phyloP scores from a whole-genome alignment of 1,140 invertebrate species.

The Ceratina australensis region DNA sequence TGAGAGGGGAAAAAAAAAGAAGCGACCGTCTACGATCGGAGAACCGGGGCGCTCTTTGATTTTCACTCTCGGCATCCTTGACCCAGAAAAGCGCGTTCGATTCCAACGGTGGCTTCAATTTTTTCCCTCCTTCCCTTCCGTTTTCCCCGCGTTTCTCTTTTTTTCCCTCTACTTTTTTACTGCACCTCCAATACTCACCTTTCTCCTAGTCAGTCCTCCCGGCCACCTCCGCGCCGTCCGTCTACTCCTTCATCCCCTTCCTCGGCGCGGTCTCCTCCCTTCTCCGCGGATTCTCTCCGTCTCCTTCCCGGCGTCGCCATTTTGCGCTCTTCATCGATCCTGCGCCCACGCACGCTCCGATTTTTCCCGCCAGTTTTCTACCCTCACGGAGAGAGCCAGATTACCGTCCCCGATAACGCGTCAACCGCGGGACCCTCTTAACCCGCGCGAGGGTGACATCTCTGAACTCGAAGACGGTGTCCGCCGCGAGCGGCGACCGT shows the following conservation, averaged over 20 bases:
- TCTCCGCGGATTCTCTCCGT: constrained; percentile 39
- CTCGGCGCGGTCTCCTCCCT: constrained; percentile 26
- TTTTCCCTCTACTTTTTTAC: constrained; percentile 29
- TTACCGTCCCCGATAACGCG: background rate
- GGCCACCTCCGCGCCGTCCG: constrained; percentile 36
- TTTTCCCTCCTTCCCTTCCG: constrained; percentile 46
- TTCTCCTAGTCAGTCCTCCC: constrained; percentile 47
- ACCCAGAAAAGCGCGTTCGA: constrained; percentile 63
- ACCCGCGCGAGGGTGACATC: no score
- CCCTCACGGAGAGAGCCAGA: constrained; percentile 16
- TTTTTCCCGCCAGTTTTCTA: constrained; percentile 72
- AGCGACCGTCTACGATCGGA: constrained; percentile 38
- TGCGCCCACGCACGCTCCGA: constrained; percentile 69
- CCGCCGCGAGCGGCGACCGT: constrained; percentile 34
- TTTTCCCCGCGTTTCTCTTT: constrained; percentile 17
- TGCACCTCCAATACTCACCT: constrained; percentile 62
- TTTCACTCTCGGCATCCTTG: constrained; percentile 67
- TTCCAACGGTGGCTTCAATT: constrained; percentile 64
- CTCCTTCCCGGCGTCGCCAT: constrained; percentile 66
- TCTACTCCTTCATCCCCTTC: constrained; percentile 46
- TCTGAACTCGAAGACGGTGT: background rate
- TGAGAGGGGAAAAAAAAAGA: constrained; percentile 29
- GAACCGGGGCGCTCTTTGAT: constrained; percentile 57
- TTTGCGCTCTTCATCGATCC: constrained; percentile 72
- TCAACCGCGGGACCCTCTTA: no score